A percentile compares a stretch with the other conserved stretches of the same genome.
Evolutionary conservation across 2,888 invertebrate species (phyloP).

Genomic region (Leptopilina syphax): DNA sequence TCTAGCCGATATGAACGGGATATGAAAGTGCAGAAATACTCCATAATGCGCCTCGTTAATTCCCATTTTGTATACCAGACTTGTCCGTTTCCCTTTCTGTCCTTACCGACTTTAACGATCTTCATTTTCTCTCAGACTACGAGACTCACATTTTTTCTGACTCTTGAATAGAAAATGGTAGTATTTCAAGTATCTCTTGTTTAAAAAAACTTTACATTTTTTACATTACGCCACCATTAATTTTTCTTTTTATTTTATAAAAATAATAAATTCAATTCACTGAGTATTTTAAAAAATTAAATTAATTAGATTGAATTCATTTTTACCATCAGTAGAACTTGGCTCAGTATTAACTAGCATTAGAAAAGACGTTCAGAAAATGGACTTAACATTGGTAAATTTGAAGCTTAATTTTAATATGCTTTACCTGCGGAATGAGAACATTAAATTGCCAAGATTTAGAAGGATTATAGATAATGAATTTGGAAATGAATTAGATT

Average conservation of each 20-base stretch:
- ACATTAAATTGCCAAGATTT: conserved; percentile 1
- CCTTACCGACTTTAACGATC: conserved; percentile 47
- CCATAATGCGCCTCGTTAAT: conserved; percentile 48
- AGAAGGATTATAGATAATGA: neutral
- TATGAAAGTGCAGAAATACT: conserved; percentile 26
- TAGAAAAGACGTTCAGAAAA: too few species aligned
- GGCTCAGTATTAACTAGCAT: too few species aligned
- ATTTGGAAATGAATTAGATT: neutral
- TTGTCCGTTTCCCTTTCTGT: conserved; percentile 36
- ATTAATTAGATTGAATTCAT: too few species aligned
- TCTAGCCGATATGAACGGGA: neutral
- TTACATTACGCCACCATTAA: neutral
- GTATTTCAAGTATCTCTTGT: neutral
- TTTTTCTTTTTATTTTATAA: neutral
- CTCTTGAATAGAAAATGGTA: conserved; percentile 9
- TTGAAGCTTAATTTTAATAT: conserved; percentile 2
- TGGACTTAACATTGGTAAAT: neutral
- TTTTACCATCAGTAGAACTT: too few species aligned
- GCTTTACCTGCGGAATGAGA: neutral
- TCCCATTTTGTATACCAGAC: conserved; percentile 37
- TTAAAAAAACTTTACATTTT: neutral
- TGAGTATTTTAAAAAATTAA: too few species aligned
- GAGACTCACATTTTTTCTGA: conserved; percentile 38
- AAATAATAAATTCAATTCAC: too few species aligned
- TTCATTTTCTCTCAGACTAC: conserved; percentile 36